Conservation (phyloP, 2,888 invertebrate species). For the Phorcus lineatus region DNA sequence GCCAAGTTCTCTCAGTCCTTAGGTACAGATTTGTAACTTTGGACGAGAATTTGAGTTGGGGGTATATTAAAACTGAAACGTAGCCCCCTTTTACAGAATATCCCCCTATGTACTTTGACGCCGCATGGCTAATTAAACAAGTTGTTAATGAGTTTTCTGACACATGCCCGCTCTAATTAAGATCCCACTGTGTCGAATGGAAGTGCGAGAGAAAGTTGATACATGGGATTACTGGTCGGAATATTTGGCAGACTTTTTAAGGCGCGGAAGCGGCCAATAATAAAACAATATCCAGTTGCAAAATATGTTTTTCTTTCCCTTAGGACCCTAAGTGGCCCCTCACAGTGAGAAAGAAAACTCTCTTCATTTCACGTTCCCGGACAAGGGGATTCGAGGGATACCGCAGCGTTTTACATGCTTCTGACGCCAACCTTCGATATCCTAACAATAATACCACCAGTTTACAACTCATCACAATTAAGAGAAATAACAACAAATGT, state of each 20-base stretch:
- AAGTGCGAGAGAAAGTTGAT: not conserved
- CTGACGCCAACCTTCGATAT: not conserved
- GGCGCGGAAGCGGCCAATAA: conserved; percentile 20
- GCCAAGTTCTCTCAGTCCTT: not conserved
- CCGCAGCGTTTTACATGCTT: not conserved
- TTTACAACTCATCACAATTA: conserved; percentile 22
- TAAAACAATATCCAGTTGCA: conserved; percentile 16
- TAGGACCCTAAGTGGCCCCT: conserved; percentile 19
- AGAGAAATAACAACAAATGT: conserved; percentile 3
- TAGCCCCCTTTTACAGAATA: not conserved
- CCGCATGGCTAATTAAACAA: conserved; percentile 9
- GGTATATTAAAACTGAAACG: not conserved
- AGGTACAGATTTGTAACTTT: not conserved
- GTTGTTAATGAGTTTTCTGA: conserved; percentile 21
- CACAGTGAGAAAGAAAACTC: not conserved
- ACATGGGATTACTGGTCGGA: not conserved
- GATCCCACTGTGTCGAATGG: not conserved
- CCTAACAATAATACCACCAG: conserved; percentile 3
- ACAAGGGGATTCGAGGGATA: not conserved
- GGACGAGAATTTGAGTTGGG: not conserved
- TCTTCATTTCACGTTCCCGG: not conserved
- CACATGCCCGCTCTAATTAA: conserved; percentile 20
- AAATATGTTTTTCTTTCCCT: not conserved
- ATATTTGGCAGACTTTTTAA: not conserved
- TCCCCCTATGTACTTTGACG: not conserved